These are phyloP conservation scores for Onychostoma macrolepis DNA, from an alignment of 2,113 vertebrate species.

Conservation along the genomic window DNA sequence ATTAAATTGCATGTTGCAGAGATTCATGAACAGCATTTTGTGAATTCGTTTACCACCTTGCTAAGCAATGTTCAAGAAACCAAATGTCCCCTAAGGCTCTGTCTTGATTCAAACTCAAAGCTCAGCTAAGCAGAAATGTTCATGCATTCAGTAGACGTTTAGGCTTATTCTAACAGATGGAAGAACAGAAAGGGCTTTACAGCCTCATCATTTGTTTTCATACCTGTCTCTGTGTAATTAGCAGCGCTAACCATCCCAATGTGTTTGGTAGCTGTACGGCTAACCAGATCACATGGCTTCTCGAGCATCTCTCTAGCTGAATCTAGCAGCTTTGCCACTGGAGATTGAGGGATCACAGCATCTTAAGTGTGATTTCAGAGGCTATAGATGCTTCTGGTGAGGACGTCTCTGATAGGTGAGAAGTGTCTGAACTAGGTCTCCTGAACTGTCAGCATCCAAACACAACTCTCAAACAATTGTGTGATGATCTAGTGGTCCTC, in stretches of 20 bases:
- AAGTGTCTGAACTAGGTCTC: not conserved
- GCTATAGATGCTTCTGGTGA: not conserved
- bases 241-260: not conserved
- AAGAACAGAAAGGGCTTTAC: not conserved
- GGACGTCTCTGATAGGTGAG: not conserved
- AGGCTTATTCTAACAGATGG: not conserved
- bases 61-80: constrained; percentile 36
- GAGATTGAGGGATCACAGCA: constrained; percentile 82
- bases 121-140: constrained; percentile 25
- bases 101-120: not conserved
- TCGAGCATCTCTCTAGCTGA: not conserved
- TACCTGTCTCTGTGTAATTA: constrained; percentile 8
- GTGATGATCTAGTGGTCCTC: not conserved
- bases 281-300: constrained; percentile 8
- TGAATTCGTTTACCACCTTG: constrained; percentile 34
- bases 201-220: constrained; percentile 8
- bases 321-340: constrained; percentile 65
- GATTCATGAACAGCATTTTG: constrained; percentile 7
- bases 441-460: constrained; percentile 2
- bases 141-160: not conserved
- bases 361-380: not conserved
- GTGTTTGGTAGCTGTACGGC: not conserved
- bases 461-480: not conserved
- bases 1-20: constrained; percentile 16
- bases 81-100: not conserved